phyloP scores from a whole-genome alignment of 92 coral and sea anemone genomes.

The Phenganax stokvisi region DNA sequence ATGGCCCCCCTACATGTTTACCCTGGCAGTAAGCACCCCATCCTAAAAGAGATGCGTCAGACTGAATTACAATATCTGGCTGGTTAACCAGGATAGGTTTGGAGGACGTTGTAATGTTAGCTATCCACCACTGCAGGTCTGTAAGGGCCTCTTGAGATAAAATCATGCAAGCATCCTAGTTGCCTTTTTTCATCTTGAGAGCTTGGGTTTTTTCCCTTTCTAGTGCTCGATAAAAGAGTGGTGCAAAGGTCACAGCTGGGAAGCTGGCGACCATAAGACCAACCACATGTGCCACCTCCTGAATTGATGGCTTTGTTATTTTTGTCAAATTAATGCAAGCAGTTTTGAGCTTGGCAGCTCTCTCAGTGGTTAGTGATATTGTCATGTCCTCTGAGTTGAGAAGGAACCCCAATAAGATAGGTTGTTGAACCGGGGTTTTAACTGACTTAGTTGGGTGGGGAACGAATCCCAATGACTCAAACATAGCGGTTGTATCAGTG shows the following conservation, averaged over 20 bases:
- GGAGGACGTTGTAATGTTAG: slow-evolving; percentile 19
- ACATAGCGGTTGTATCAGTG: slow-evolving; percentile 39
- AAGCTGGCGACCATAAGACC: slow-evolving; percentile 46
- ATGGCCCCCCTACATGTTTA: slow-evolving; percentile 35
- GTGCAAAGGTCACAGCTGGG: slow-evolving; percentile 46
- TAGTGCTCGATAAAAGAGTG: slow-evolving; percentile 36
- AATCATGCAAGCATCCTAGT: slow-evolving; percentile 31
- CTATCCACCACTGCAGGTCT: slow-evolving; percentile 42
- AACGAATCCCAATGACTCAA: slow-evolving; percentile 47
- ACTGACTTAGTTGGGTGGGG: slow-evolving; percentile 47
- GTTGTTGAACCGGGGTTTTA: slow-evolving; percentile 42
- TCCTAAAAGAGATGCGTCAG: slow-evolving; percentile 47
- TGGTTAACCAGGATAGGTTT: slow-evolving; percentile 5
- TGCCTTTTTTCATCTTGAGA: slow-evolving; percentile 36
- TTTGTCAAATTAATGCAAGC: slow-evolving; percentile 31
- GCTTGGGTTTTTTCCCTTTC: slow-evolving; percentile 42
- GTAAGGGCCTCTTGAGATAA: slow-evolving; percentile 1
- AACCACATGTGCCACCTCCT: slow-evolving; percentile 41
- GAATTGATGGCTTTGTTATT: slow-evolving; percentile 32
- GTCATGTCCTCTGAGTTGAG: slow-evolving; percentile 56
- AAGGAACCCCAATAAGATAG: slow-evolving; percentile 50
- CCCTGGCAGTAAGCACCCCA: slow-evolving; percentile 45
- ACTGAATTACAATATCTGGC: slow-evolving; percentile 9
- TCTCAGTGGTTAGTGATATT: slow-evolving; percentile 46
- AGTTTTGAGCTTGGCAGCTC: slow-evolving; percentile 36